Evolutionary conservation across 2,888 invertebrate species (phyloP).

Genomic region (Acanthosepion pharaonis): DNA sequence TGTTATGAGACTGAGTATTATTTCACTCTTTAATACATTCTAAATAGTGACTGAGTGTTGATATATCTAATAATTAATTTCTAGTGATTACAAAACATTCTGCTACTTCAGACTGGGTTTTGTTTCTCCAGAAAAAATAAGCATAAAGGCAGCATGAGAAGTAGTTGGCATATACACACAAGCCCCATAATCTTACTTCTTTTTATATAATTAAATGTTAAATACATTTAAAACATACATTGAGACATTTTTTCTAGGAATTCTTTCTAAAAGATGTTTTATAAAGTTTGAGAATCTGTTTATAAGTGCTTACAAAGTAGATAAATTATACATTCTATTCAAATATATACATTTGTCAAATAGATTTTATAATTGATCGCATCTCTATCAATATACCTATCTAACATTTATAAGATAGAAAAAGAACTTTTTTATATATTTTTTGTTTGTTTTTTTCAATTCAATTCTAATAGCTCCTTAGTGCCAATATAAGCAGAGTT

Average conservation of each 20-base stretch:
- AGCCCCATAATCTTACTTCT: not conserved
- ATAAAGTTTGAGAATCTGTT: not conserved
- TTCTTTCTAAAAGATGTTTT: not conserved
- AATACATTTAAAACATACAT: not conserved
- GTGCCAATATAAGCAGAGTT: not conserved
- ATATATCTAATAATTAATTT: not conserved
- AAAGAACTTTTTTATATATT: not conserved
- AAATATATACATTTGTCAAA: not conserved
- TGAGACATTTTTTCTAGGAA: not conserved
- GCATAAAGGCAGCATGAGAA: not conserved
- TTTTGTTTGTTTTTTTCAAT: not conserved
- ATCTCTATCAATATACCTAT: not conserved
- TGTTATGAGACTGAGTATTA: too few species aligned
- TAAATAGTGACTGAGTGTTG: not conserved
- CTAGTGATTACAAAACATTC: not conserved
- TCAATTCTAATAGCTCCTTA: not conserved
- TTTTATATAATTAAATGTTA: not conserved
- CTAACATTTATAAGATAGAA: not conserved
- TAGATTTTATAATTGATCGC: not conserved
- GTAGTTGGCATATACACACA: not conserved
- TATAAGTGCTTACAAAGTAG: not conserved
- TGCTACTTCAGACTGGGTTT: not conserved
- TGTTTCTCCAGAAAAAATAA: slow-evolving; percentile 1
- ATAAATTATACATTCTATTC: not conserved
- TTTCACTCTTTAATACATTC: too few species aligned